Percentiles rank a stretch among this genome's conserved stretches.
These are phyloP conservation scores for Oopsacas minuta DNA, from an alignment of 37 sponge, comb jelly and placozoan genomes.

Conservation along the genomic window DNA sequence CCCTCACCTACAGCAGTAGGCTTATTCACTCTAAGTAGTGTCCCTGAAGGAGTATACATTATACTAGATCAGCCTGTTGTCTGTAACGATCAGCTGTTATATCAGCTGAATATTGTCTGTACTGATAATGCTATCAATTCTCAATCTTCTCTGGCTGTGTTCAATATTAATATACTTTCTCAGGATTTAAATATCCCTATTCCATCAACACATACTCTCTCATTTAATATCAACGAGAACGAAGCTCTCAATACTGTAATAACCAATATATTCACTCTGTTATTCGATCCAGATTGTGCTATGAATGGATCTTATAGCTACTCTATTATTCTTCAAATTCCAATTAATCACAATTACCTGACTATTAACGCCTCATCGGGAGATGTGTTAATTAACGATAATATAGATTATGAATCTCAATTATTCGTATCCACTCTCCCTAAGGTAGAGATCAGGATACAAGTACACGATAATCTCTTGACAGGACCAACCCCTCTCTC, in stretches of 20 bases:
- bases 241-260: neutral
- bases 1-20: neutral
- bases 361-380: neutral
- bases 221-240: neutral
- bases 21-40: neutral
- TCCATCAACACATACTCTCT: neutral
- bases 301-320: neutral
- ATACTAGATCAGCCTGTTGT: neutral
- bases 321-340: neutral
- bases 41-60: neutral
- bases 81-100: neutral
- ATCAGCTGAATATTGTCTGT: neutral
- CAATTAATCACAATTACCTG: neutral
- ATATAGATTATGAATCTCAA: neutral
- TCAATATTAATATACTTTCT: neutral
- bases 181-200: slow-evolving; percentile 7
- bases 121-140: neutral
- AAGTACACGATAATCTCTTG: neutral
- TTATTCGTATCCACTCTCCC: neutral
- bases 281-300: neutral
- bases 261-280: neutral
- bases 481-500: neutral
- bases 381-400: neutral
- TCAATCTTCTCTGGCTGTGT: neutral
- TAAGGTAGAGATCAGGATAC: neutral